Conservation (phyloP, 2,113 vertebrate species). For the Pseudopodoces humilis region DNA sequence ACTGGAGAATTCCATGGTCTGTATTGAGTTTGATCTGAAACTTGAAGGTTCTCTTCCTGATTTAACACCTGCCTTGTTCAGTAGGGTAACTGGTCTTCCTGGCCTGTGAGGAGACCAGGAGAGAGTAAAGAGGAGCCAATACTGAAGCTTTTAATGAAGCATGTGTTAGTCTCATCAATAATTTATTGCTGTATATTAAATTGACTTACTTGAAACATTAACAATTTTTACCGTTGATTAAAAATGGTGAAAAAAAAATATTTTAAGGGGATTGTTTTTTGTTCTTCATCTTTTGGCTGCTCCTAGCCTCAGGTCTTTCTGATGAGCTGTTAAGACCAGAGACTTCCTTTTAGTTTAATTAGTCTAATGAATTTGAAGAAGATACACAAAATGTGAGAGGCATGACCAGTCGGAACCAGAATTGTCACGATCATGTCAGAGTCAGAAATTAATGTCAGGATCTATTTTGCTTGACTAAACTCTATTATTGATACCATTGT, state of each 20-base stretch:
- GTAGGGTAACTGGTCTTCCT: background rate
- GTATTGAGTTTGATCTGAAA: background rate
- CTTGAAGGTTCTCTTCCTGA: background rate
- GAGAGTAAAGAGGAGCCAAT: background rate
- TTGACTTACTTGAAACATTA: background rate
- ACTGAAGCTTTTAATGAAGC: background rate
- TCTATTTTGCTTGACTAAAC: background rate
- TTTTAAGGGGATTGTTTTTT: background rate
- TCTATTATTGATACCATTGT: background rate
- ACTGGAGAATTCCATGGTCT: background rate
- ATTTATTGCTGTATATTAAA: background rate
- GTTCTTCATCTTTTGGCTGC: background rate
- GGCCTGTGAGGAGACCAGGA: background rate
- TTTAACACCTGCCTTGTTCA: background rate
- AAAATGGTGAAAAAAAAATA: background rate
- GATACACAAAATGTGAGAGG: background rate
- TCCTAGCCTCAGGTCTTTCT: background rate
- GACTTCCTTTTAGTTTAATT: background rate
- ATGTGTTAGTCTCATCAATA: background rate
- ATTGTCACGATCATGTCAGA: background rate
- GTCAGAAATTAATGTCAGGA: background rate
- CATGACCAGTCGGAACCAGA: background rate
- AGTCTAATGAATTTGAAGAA: background rate
- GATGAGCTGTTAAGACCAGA: background rate
- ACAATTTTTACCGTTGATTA: background rate